These are phyloP conservation scores for Pomacea maculata DNA, from an alignment of 1,140 invertebrate species.

Conservation along the genomic window DNA sequence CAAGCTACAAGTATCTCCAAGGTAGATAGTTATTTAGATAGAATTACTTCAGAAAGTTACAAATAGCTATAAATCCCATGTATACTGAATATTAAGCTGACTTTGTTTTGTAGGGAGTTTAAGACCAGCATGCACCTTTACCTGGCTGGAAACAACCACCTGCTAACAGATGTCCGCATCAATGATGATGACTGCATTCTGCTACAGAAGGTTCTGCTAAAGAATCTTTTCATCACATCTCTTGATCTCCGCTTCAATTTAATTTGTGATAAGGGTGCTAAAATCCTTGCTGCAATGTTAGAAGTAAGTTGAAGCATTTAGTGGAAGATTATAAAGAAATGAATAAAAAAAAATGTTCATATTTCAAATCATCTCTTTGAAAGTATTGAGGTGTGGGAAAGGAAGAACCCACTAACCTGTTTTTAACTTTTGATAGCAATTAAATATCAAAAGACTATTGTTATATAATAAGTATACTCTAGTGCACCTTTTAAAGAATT, in stretches of 20 bases:
- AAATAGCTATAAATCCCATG: background rate
- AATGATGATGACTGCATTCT: slow-evolving; percentile 54
- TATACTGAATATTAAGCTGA: background rate
- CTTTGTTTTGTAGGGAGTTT: slow-evolving; percentile 37
- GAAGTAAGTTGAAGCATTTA: slow-evolving; percentile 36
- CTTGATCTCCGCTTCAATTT: slow-evolving; percentile 63
- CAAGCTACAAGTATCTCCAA: background rate
- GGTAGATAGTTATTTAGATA: background rate
- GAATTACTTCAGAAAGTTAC: background rate
- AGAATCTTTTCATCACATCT: slow-evolving; percentile 55
- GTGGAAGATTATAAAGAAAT: background rate
- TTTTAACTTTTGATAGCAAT: too few relatives aligned
- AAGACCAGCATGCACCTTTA: slow-evolving; percentile 59
- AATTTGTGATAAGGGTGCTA: slow-evolving; percentile 60
- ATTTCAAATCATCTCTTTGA: background rate
- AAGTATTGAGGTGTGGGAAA: too few relatives aligned
- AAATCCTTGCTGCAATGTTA: slow-evolving; percentile 50
- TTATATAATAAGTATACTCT: too few relatives aligned
- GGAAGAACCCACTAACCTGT: too few relatives aligned
- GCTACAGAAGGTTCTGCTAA: slow-evolving; percentile 54
- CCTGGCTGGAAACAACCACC: slow-evolving; percentile 63
- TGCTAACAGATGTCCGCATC: slow-evolving; percentile 55
- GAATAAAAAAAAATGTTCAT: background rate
- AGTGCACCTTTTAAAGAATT: too few relatives aligned
- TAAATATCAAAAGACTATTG: too few relatives aligned